Base-by-base conservation (phyloP, 2,888 invertebrate genomes). In the Athalia rosae region DNA sequence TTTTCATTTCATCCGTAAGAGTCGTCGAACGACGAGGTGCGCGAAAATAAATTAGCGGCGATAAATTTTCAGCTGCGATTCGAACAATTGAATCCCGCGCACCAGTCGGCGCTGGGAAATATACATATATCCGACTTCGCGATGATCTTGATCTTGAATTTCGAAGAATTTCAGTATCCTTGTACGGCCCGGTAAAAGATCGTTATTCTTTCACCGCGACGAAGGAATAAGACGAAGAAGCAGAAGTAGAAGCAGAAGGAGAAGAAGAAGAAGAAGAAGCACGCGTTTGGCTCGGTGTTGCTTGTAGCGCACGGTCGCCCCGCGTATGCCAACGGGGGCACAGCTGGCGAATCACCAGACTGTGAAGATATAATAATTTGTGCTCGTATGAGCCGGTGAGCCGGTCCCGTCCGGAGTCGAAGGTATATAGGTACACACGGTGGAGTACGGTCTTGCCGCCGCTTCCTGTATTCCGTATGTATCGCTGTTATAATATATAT, bases 361-460 rank as follows among this genome's bases (percentile, higher is more conserved):
- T 87, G 84, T 84, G 84, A 88, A 88, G 88, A 87, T 88, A 85
- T 84, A 86, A 87, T 87, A 87, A 87, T 87, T 87, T 84, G 83
- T 81, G 81, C 82, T 81, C 85, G 81, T 83, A 82, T 81, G 81
- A 81, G 58, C 79, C 61, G 62, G 47, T 28, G 41, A 41, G 41
- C 64, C 64, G 64, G 64, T 64, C 64, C 41, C 58, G 71, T 71
- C 71, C 69, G 69, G 58, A 71, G 58, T 58, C 45, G 45, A 71
- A 15, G 56, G 45, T 48, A 50, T 11, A 6, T 48, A 66, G 47
- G 62, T 64, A 64, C n/a, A 41, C 50, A 28, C 50, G 48, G n/a
- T n/a, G n/a, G n/a, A n/a, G n/a, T n/a, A 61, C 43, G 71, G 73
- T 15, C 45, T 73, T 45, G 45, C 71, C 71, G 56, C 11, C 61